These are phyloP conservation scores for Psilopogon haemacephalus DNA, from an alignment of 2,113 vertebrate species.

Conservation along the genomic window DNA sequence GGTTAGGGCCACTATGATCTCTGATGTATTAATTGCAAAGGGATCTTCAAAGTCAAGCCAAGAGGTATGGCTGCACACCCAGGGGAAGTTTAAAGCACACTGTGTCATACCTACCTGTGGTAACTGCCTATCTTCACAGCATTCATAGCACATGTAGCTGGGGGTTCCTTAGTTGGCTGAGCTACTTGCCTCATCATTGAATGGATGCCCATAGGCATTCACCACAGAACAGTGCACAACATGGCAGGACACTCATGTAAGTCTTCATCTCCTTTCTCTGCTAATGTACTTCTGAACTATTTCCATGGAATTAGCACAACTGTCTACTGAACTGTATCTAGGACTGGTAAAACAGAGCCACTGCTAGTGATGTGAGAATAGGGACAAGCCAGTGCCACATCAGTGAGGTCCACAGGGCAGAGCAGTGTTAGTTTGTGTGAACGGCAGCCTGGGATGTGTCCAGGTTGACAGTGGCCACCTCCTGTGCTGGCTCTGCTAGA, in stretches of 20 bases:
- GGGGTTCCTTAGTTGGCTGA: background rate
- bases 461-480: background rate
- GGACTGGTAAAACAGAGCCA: background rate
- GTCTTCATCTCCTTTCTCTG: background rate
- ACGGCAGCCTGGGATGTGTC: background rate
- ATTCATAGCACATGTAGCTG: background rate
- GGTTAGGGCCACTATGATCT: accelerated
- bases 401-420: background rate
- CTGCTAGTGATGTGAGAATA: background rate
- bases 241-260: background rate
- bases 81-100: background rate
- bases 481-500: accelerated
- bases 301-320: background rate
- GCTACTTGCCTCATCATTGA: background rate
- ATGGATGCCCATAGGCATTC: background rate
- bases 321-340: background rate
- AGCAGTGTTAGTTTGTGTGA: background rate
- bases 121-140: accelerated
- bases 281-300: background rate
- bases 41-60: background rate
- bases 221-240: background rate
- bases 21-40: background rate
- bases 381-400: background rate
- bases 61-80: background rate
- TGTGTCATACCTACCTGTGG: background rate